Percentiles rank a stretch among this genome's conserved stretches.
Evolutionary conservation across 1,140 invertebrate genomes (phyloP).

Genomic region (Rhagoletis pomonella): DNA sequence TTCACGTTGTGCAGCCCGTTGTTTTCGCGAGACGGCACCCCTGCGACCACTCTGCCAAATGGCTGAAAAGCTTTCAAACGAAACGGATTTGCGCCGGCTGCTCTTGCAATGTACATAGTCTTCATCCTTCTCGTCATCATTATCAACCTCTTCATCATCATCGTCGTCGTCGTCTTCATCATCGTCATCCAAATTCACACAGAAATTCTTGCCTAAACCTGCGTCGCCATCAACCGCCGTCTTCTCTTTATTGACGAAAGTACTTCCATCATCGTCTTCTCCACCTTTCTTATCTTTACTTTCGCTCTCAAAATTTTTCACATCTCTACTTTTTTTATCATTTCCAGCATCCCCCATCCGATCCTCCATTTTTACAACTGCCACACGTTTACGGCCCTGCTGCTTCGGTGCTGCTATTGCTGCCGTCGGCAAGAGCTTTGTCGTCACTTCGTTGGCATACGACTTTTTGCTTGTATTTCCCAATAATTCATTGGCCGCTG

Average conservation of each 20-base stretch:
- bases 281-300: slow-evolving; percentile 69
- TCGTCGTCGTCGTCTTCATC: slow-evolving; percentile 32
- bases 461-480: neutral
- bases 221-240: slow-evolving; percentile 55
- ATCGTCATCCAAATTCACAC: slow-evolving; percentile 59
- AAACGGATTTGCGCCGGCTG: neutral
- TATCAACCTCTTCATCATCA: slow-evolving; percentile 43
- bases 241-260: neutral
- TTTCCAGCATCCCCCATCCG: slow-evolving; percentile 67
- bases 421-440: neutral
- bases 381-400: slow-evolving; percentile 54
- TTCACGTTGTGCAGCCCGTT: slow-evolving; percentile 16
- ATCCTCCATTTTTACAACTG: slow-evolving; percentile 70
- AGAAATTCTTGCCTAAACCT: slow-evolving; percentile 60
- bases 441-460: neutral
- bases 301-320: slow-evolving; percentile 50
- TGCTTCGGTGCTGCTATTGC: neutral
- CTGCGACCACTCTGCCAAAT: neutral
- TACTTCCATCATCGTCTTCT: slow-evolving; percentile 1
- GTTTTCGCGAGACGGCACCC: neutral
- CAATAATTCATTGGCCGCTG: neutral
- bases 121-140: slow-evolving; percentile 56
- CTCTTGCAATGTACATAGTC: slow-evolving; percentile 44
- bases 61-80: neutral
- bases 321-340: slow-evolving; percentile 47